Percentiles rank a stretch among this genome's conserved stretches.
Evolutionary conservation across 2,113 vertebrate species (phyloP).

Genomic region (Seriola rivoliana): DNA sequence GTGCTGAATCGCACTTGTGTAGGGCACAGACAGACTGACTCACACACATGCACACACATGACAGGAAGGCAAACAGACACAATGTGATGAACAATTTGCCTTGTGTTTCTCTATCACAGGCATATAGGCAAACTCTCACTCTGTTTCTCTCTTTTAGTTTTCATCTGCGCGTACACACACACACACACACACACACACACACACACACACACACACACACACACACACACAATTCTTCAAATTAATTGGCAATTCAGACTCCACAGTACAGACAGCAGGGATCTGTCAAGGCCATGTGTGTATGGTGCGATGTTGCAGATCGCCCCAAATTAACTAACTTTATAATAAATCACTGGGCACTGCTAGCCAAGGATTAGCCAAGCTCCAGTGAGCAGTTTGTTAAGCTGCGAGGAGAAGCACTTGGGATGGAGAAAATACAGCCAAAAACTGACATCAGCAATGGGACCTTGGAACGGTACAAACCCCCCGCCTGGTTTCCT

Average conservation of each 20-base stretch:
- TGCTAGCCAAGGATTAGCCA: slow-evolving; percentile 79
- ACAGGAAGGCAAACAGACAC: slow-evolving; percentile 68
- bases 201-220: not conserved
- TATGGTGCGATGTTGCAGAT: slow-evolving; percentile 62
- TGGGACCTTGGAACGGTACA: slow-evolving; percentile 56
- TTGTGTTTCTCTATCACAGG: slow-evolving; percentile 43
- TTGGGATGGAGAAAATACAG: slow-evolving; percentile 56
- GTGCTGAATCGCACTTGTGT: slow-evolving; percentile 71
- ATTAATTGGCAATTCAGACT: slow-evolving; percentile 60
- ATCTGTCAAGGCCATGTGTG: slow-evolving; percentile 51
- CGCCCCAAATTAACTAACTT: slow-evolving; percentile 80
- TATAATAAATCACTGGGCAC: slow-evolving; percentile 79
- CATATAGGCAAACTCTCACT: slow-evolving; percentile 39
- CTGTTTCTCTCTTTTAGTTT: not conserved
- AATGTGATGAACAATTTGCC: slow-evolving; percentile 51
- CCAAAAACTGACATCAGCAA: slow-evolving; percentile 76
- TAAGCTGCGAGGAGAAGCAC: slow-evolving; percentile 74
- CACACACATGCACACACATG: slow-evolving; percentile 52
- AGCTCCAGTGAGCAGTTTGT: slow-evolving; percentile 81
- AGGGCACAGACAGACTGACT: slow-evolving; percentile 58
- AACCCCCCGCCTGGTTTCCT: slow-evolving; percentile 55
- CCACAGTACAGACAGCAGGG: slow-evolving; percentile 47
- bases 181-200: not conserved
- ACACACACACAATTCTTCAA: slow-evolving; percentile 51
- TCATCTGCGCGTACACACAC: not conserved